Evolutionary conservation across 2,888 invertebrate genomes (phyloP).

Genomic region (Sipha maydis): DNA sequence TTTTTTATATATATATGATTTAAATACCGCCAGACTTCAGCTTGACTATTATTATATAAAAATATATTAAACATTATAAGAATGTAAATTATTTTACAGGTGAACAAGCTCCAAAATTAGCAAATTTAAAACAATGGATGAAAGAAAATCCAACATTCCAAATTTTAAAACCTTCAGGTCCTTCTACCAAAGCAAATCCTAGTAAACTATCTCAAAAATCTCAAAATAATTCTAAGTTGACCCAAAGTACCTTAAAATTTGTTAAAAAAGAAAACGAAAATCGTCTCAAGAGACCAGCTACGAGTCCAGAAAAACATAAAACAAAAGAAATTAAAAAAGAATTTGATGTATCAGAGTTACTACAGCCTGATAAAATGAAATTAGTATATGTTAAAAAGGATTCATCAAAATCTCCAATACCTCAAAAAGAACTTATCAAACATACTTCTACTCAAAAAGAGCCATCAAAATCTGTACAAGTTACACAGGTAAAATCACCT

Average conservation of each 20-base stretch:
- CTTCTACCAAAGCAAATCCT: not conserved
- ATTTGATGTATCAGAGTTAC: slow-evolving; percentile 44
- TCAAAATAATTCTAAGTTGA: not conserved
- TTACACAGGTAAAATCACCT: slow-evolving; percentile 12
- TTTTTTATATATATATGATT: not conserved
- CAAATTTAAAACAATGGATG: slow-evolving; percentile 84
- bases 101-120: slow-evolving; percentile 83
- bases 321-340: slow-evolving; percentile 53
- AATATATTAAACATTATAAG: not conserved
- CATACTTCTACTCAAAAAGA: slow-evolving; percentile 37
- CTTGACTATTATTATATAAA: not conserved
- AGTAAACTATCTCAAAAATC: not conserved
- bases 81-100: slow-evolving; percentile 69
- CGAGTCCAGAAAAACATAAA: slow-evolving; percentile 22
- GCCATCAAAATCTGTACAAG: slow-evolving; percentile 22
- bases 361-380: slow-evolving; percentile 54
- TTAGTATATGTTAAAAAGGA: slow-evolving; percentile 53
- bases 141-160: slow-evolving; percentile 88
- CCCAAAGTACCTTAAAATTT: slow-evolving; percentile 8
- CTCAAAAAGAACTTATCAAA: slow-evolving; percentile 42
- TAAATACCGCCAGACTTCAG: not conserved
- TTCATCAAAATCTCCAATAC: slow-evolving; percentile 8
- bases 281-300: slow-evolving; percentile 26
- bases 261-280: slow-evolving; percentile 44
- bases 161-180: slow-evolving; percentile 71